A percentile compares a stretch with the other conserved stretches of the same genome.
phyloP scores from a whole-genome alignment of 2,113 vertebrate genomes.

The Butastur rufipennis region DNA sequence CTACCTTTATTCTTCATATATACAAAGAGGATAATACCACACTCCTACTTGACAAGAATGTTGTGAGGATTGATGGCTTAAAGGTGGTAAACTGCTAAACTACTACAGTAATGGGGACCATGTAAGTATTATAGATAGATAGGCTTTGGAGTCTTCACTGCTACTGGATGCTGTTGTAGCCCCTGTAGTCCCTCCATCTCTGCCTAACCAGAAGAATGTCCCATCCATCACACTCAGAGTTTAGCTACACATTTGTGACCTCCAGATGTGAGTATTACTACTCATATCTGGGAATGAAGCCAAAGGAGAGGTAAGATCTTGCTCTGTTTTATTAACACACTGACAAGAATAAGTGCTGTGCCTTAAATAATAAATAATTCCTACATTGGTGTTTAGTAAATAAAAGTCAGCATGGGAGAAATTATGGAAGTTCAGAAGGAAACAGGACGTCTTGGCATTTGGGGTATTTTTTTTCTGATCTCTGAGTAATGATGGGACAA shows the following conservation, averaged over 20 bases:
- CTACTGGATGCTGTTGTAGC: background rate
- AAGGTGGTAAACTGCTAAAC: background rate
- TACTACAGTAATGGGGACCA: background rate
- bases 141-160: background rate
- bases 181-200: background rate
- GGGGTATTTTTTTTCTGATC: background rate
- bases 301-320: background rate
- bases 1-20: background rate
- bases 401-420: background rate
- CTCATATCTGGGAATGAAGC: background rate
- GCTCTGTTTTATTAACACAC: background rate
- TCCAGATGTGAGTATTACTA: background rate
- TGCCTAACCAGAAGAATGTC: background rate
- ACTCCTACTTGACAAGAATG: background rate
- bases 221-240: background rate
- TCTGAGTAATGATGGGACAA: background rate
- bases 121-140: background rate
- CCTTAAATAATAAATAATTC: background rate
- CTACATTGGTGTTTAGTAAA: background rate
- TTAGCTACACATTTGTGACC: background rate
- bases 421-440: background rate
- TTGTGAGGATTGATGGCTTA: background rate
- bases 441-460: background rate
- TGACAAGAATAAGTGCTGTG: background rate
- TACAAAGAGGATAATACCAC: background rate